Percentiles rank a stretch among this genome's conserved stretches.
Conservation (phyloP, 2,113 vertebrate species). For the Notothenia coriiceps region DNA sequence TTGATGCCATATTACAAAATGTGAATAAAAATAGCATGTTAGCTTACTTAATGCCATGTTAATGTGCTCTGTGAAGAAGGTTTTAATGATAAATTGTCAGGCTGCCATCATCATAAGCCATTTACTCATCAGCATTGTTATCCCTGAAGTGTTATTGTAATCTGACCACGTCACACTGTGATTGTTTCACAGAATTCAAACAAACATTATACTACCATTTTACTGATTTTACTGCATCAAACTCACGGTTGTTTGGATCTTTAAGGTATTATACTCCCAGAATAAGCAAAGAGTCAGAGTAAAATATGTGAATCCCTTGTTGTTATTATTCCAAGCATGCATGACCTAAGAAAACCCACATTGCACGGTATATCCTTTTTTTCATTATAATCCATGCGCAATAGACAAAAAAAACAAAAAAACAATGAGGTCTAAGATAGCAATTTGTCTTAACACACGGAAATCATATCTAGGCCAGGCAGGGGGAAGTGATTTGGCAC, state of each 20-base stretch:
- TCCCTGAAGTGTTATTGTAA: constrained; percentile 29
- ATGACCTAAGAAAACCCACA: constrained; percentile 40
- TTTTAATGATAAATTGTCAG: background rate
- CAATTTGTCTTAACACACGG: constrained; percentile 52
- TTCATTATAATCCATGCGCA: constrained; percentile 47
- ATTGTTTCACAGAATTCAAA: constrained; percentile 4
- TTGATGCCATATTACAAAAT: no score
- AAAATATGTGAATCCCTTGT: background rate
- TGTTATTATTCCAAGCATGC: background rate
- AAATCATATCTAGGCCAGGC: constrained; percentile 71
- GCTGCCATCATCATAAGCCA: constrained; percentile 9
- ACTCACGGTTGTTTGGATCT: constrained; percentile 4
- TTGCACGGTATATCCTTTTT: constrained; percentile 16
- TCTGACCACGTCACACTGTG: constrained; percentile 9
- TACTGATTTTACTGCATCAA: constrained; percentile 2
- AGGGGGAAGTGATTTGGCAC: constrained; percentile 67
- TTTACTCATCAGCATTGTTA: constrained; percentile 28
- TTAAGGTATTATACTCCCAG: background rate
- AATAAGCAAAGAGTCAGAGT: background rate
- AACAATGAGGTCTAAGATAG: constrained; percentile 40
- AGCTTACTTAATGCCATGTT: background rate
- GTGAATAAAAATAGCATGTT: background rate
- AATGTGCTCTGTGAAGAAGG: constrained; percentile 11
- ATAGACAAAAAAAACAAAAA: constrained; percentile 29
- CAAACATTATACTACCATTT: constrained; percentile 3